Base-by-base conservation (phyloP, 2,113 vertebrate species). In the Cavia aperea region DNA sequence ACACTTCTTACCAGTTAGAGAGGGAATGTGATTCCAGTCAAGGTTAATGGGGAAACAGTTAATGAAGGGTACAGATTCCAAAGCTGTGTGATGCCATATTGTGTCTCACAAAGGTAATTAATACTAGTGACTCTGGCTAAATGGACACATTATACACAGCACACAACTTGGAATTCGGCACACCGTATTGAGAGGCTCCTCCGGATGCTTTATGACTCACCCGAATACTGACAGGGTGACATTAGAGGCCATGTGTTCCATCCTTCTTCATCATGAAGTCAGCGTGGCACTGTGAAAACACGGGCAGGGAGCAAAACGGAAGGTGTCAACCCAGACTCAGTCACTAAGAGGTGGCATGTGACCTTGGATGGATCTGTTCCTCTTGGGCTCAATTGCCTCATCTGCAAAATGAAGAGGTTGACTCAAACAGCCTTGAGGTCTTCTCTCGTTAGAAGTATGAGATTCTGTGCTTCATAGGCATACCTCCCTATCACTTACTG, bases 31-130 rank as follows among this genome's bases (percentile, higher is more conserved):
- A 97, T 97, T 97, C 96, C 93, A 97, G 96, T 96, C 97, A 98
- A 98, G 97, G 97, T 98, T 98, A 98, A 98, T 97, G 97, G 97
- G 95, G 97, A 97, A 97, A 97, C 68, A 18, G 97, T 97, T 98
- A 98, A 98, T 98, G 97, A 98, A 97, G 97, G 97, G 95, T 97
- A 97, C 97, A 97, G 97, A 97, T 97, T 98, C 97, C 97, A 97
- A 97, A 97, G 97, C 96, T 96, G 96, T 95, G 15, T 96, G 97
- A 97, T 97, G 96, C 97, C 96, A 94, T 97, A 97, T 96, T 97
- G 97, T 97, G 96, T 96, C 97, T 97, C 96, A 93, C 93, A 97
- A 95, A 96, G 96, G 97, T 98, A 98, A 98, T 98, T 98, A 98
- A 98, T 97, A 96, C 96, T 96, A 92, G 95, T 95, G 95, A 95